Evolutionary conservation across 1,140 invertebrate species (phyloP).

Genomic region (Bombus waltoni): DNA sequence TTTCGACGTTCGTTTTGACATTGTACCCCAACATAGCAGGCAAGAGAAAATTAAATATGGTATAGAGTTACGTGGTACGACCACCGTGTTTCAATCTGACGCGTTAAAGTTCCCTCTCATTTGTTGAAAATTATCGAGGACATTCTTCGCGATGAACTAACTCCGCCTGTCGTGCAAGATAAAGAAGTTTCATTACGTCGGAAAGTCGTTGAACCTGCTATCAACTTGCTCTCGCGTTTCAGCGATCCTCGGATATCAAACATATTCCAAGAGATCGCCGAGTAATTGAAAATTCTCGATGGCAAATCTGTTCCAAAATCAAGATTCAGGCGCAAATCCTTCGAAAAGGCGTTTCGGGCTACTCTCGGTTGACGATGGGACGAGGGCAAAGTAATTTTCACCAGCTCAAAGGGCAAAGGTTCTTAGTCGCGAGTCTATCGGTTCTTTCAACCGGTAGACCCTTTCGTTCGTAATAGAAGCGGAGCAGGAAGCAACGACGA

Average conservation of each 20-base stretch:
- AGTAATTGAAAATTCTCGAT: not conserved
- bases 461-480: conserved; percentile 56
- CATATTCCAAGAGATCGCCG: not conserved
- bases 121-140: not conserved
- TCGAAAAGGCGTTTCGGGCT: conserved; percentile 7
- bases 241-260: not conserved
- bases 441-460: conserved; percentile 35
- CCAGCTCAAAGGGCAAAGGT: conserved; percentile 17
- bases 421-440: conserved; percentile 12
- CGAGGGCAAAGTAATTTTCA: conserved; percentile 18
- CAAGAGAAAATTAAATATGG: not conserved
- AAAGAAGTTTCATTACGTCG: not conserved
- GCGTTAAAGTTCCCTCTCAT: not conserved
- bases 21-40: not conserved
- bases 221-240: not conserved
- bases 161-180: not conserved
- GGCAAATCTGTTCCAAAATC: conserved; percentile 6
- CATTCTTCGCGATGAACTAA: not conserved
- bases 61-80: not conserved
- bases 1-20: not conserved
- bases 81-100: no score
- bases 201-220: not conserved
- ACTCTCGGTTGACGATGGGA: not conserved
- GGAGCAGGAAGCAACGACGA: conserved; percentile 53
- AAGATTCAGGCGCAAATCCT: conserved; percentile 41